phyloP scores from a whole-genome alignment of 2,888 invertebrate genomes.

The Fragum whitleyi region DNA sequence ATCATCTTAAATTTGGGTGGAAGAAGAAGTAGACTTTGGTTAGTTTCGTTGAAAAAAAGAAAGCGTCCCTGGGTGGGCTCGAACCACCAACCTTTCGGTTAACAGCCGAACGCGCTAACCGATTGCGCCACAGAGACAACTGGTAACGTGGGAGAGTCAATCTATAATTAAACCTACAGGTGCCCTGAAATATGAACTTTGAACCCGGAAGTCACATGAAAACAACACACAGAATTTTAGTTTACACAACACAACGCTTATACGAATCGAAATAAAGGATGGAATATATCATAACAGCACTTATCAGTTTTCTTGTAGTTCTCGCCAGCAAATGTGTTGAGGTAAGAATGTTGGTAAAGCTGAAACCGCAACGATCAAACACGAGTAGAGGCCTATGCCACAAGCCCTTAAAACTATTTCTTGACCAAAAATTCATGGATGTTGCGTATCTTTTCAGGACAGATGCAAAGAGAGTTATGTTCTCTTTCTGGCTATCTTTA shows the following conservation, averaged over 20 bases:
- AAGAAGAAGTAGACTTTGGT: too few species aligned
- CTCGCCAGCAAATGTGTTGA: constrained; percentile 2
- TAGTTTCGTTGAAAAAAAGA: constrained; percentile 36
- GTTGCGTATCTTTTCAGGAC: too few species aligned
- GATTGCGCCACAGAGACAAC: constrained; percentile 69
- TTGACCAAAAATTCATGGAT: too few species aligned
- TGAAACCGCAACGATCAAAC: too few species aligned
- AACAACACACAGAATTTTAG: background rate
- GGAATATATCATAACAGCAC: background rate
- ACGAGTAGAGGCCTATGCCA: too few species aligned
- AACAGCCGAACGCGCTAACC: constrained; percentile 73
- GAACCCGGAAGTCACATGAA: constrained; percentile 54
- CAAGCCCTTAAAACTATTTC: too few species aligned
- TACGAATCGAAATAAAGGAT: background rate
- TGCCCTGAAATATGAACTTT: background rate
- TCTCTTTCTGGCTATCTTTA: too few species aligned
- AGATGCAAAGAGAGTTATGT: too few species aligned
- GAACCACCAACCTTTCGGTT: constrained; percentile 73
- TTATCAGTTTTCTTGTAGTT: background rate
- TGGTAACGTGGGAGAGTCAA: background rate
- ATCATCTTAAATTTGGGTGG: too few species aligned
- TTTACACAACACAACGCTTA: background rate
- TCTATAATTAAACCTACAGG: background rate
- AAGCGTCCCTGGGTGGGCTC: constrained; percentile 69
- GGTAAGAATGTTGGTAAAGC: too few species aligned